Evolutionary conservation across 2,113 vertebrate genomes (phyloP), one percentile per base, ranked within the genome.

Genomic region (Merops nubicus): DNA sequence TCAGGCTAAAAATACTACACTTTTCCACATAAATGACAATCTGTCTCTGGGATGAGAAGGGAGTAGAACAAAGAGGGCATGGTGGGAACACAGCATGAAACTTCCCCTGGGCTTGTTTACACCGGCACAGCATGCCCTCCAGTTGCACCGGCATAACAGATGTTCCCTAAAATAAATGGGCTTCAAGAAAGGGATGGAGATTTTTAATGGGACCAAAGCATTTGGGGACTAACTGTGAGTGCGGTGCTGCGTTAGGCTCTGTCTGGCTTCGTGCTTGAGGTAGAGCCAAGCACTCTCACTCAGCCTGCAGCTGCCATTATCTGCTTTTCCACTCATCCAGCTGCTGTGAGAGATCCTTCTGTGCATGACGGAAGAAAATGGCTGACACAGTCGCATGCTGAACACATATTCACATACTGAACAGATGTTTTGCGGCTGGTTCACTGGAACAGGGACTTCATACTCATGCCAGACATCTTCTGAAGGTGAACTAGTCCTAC

Each of bases 81-180:
- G 60, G 87, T 89, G 84, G 76, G 64, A 95, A 86, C 68, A 84
- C 3, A 15, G 45, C 81, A 78, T 81, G 81, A 87, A 91, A 67
- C 56, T 89, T 93, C 80, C 72, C 69, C 17, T 57, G 54, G 64
- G 64, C 68, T 95, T 93, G 51, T 95, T 94, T 94, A 85, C 51
- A 54, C 18, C 63, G 89, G 73, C 45, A 74, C 45, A 77, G 56
- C 0, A 0, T 89, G 59, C 77, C 54, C 25, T 92, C 31, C 22
- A 29, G 59, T 92, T 86, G 88, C 42, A 83, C 63, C 5, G 0
- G 31, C 17, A 43, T 40, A 80, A 65, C 91, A 94, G 76, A 96
- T 87, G 68, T 78, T 93, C 69, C 29, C 56, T 88, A 72, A 94
- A 93, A 88, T 57, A 94, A 93, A 85, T 15, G 29, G 9, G 7